Evolutionary conservation across 2,113 vertebrate genomes (phyloP).

Genomic region (Tetrax tetrax): DNA sequence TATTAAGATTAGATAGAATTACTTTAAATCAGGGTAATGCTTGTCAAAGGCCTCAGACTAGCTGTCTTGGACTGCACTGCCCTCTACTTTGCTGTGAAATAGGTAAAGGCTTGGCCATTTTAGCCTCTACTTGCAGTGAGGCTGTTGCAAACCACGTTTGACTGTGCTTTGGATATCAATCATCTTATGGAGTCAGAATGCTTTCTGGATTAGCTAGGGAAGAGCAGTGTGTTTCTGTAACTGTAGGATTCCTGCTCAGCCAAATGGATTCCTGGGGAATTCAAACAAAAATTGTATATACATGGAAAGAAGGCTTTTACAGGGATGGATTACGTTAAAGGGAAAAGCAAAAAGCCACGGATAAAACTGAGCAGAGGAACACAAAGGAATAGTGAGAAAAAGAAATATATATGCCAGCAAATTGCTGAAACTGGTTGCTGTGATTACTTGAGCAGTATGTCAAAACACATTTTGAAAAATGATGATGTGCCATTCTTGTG

Average conservation of each 20-base stretch:
- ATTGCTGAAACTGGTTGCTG: background rate
- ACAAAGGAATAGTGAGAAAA: background rate
- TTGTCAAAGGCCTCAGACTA: background rate
- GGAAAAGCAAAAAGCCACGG: background rate
- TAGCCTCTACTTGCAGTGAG: background rate
- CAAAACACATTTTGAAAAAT: background rate
- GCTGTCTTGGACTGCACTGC: background rate
- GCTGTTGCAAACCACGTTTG: background rate
- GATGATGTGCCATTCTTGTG: background rate
- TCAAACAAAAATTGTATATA: background rate
- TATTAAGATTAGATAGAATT: background rate
- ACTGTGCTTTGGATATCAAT: background rate
- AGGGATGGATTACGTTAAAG: background rate
- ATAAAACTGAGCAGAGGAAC: background rate
- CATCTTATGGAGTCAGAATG: background rate
- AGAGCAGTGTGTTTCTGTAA: background rate
- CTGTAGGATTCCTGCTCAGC: background rate
- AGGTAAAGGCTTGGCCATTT: background rate
- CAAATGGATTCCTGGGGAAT: background rate
- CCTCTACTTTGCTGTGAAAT: background rate
- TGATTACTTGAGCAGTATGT: background rate
- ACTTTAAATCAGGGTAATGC: background rate
- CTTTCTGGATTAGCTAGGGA: background rate
- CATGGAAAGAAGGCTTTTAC: background rate
- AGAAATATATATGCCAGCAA: background rate